phyloP scores from a whole-genome alignment of 2,888 invertebrate genomes.

The Hirtodrosophila trivittata region DNA sequence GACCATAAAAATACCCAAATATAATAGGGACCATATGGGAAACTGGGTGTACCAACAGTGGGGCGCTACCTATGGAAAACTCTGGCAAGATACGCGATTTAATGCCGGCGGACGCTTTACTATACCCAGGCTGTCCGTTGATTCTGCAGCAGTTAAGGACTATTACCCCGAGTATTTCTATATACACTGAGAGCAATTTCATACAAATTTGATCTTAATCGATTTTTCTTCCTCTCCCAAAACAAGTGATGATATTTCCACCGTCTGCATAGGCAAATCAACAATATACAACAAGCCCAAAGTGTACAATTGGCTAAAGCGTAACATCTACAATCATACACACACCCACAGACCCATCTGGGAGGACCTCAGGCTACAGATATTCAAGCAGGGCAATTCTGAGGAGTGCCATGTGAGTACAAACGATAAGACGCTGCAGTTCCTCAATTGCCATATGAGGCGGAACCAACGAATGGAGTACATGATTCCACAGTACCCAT shows the following conservation, averaged over 20 bases:
- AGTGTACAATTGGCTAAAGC: neutral
- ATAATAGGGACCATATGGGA: neutral
- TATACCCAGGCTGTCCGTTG: neutral
- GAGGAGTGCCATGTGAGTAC: constrained; percentile 20
- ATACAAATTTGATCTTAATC: too few species aligned
- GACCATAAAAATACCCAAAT: constrained; percentile 13
- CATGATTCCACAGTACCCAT: constrained; percentile 19
- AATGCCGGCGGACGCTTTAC: neutral
- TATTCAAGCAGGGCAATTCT: constrained; percentile 1
- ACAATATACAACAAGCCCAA: constrained; percentile 16
- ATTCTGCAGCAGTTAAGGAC: neutral
- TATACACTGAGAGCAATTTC: neutral
- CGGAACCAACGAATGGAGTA: constrained; percentile 31
- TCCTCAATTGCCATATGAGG: constrained; percentile 8
- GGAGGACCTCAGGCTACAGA: neutral
- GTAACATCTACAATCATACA: neutral
- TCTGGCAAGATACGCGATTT: constrained; percentile 17
- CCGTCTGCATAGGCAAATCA: constrained; percentile 9
- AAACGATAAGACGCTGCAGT: neutral
- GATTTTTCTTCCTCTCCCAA: neutral
- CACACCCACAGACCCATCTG: constrained; percentile 5
- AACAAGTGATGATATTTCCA: neutral
- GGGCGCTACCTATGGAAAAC: constrained; percentile 22
- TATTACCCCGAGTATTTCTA: constrained; percentile 21
- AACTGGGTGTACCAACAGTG: constrained; percentile 21